These are phyloP conservation scores for Ephydatia muelleri DNA, from an alignment of 37 sponge, comb jelly and placozoan genomes.

Conservation along the genomic window DNA sequence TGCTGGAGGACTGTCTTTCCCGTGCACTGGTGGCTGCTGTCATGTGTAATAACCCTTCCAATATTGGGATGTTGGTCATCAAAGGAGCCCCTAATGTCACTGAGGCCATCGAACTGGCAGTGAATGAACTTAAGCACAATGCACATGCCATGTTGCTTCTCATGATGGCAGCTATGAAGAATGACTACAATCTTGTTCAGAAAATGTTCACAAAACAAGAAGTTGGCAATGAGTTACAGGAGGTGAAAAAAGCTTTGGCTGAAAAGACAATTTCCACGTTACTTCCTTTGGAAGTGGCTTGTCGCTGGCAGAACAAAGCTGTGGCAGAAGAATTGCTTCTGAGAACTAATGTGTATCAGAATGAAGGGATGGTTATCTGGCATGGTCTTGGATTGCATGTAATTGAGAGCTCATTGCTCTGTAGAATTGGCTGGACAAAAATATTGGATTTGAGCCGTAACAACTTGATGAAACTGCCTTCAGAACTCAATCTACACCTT, in stretches of 20 bases:
- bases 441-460: constrained; percentile 67
- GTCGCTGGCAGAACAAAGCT: constrained; percentile 19
- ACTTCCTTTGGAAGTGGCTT: constrained; percentile 79
- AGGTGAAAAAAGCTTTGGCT: constrained; percentile 50
- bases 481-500: constrained; percentile 63
- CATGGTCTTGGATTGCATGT: constrained; percentile 63
- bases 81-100: constrained; percentile 53
- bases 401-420: constrained; percentile 69
- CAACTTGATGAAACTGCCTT: constrained; percentile 56
- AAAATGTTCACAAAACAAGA: constrained; percentile 41
- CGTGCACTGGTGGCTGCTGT: constrained; percentile 63
- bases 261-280: constrained; percentile 58
- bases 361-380: constrained; percentile 67
- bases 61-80: constrained; percentile 60
- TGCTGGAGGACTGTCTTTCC: constrained; percentile 65
- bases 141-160: constrained; percentile 63
- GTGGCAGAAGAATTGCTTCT: constrained; percentile 76
- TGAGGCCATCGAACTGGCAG: constrained; percentile 34
- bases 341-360: constrained; percentile 70
- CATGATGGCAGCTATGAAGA: constrained; percentile 46
- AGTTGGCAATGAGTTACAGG: constrained; percentile 38
- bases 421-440: constrained; percentile 74
- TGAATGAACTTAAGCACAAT: constrained; percentile 32
- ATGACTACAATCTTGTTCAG: constrained; percentile 49
- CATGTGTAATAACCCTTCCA: constrained; percentile 41